A percentile compares a stretch with the other conserved stretches of the same genome.
phyloP scores from a whole-genome alignment of 2,888 invertebrate genomes.

The Metellina segmentata region DNA sequence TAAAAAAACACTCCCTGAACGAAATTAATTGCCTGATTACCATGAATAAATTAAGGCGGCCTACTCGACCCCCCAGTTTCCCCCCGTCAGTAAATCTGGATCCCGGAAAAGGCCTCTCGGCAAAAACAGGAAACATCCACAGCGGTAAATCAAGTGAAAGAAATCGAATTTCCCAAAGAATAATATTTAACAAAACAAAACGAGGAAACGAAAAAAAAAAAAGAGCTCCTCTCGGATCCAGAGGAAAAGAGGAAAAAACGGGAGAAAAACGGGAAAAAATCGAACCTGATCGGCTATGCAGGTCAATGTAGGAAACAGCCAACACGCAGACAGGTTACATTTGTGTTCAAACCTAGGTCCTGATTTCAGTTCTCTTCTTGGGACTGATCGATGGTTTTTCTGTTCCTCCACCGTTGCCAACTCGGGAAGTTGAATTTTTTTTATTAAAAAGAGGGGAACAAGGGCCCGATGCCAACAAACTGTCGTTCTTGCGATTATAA shows the following conservation, averaged over 20 bases:
- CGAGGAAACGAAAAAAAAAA: conserved; percentile 1
- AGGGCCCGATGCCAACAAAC: conserved; percentile 53
- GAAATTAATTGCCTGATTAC: conserved; percentile 68
- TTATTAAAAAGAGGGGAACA: conserved; percentile 38
- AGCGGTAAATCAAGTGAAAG: conserved; percentile 54
- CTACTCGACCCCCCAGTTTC: background rate
- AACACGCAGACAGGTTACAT: conserved; percentile 70
- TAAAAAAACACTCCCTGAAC: background rate
- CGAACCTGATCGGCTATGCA: conserved; percentile 70
- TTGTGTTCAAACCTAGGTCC: conserved; percentile 71
- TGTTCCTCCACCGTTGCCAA: conserved; percentile 42
- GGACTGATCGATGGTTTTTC: conserved; percentile 57
- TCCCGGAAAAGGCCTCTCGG: background rate
- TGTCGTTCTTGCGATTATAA: conserved; percentile 57
- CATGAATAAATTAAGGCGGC: conserved; percentile 46
- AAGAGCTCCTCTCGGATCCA: background rate
- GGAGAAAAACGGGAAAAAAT: conserved; percentile 21
- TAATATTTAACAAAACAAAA: conserved; percentile 54
- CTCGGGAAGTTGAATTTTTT: conserved; percentile 35
- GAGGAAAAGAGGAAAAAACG: background rate
- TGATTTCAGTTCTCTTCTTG: conserved; percentile 54
- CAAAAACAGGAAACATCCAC: conserved; percentile 29
- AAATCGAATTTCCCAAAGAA: conserved; percentile 54
- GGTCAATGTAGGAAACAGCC: conserved; percentile 64
- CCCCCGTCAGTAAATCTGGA: conserved; percentile 1